Evolutionary conservation across 2,797 vertebrate species (phyloP), one percentile per base, ranked within the genome.

Genomic region (Ptychadena robeensis): DNA sequence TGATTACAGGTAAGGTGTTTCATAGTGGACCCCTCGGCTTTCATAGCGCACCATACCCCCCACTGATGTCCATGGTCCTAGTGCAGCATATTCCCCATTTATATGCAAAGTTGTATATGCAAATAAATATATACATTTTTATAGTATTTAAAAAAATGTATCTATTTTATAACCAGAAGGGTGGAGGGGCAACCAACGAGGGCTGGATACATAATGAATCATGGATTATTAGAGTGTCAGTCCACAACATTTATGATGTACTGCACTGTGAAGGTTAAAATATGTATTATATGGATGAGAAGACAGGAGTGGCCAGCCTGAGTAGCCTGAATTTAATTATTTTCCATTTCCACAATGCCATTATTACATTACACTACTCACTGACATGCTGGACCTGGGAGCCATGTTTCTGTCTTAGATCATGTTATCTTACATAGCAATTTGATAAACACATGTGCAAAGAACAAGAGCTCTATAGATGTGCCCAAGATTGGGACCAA

Each of bases 331-430:
- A 75, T 75, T 59, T 2, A 76, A 82, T 82, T 76, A 82, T 38
- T 68, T 74, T 68, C 64, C 72, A 82, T 82, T 82, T 82, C 61
- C 71, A 57, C 40, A 68, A 68, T 59, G 34, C 57, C 28, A 77
- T 76, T 76, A 77, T 77, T 82, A 64, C 18, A 82, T 78, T 83
- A 83, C 34, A 31, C 37, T 57, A 30, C 68, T 72, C 65, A 34
- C 31, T 65, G 59, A 73, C 74, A 66, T 48, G 34, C 31, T 35
- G n/a, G 44, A 7, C 15, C 44, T 53, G 4, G 32, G 59, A 73
- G 74, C 53, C 74, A 37, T 79, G n/a, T 69, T 57, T 40, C 81
- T 83, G 34, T 61, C 35, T 63, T 8, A 70, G 34, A 78, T 78
- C n/a, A 71, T 77, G 73, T 77, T 69, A 72, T 70, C 28, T 68